phyloP scores from a whole-genome alignment of 1,140 invertebrate genomes.

The Tetramorium alpestre region DNA sequence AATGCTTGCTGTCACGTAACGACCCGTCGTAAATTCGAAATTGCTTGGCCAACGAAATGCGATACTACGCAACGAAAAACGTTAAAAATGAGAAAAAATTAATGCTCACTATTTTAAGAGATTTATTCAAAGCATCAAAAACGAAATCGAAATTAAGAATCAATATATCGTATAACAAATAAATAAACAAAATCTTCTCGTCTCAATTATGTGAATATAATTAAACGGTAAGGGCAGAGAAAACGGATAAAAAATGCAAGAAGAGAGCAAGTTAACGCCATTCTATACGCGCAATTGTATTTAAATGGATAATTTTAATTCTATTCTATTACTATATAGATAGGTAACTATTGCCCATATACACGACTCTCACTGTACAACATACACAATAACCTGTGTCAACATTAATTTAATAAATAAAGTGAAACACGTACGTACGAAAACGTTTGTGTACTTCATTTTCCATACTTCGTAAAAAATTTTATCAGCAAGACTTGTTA shows the following conservation, averaged over 20 bases:
- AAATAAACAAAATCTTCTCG: slow-evolving; percentile 53
- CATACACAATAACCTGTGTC: slow-evolving; percentile 85
- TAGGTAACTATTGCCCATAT: slow-evolving; percentile 84
- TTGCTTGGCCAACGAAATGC: slow-evolving; percentile 64
- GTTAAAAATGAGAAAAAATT: slow-evolving; percentile 40
- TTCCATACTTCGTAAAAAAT: not conserved
- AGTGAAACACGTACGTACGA: slow-evolving; percentile 85
- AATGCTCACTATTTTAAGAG: slow-evolving; percentile 23
- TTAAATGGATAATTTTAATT: slow-evolving; percentile 85
- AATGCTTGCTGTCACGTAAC: slow-evolving; percentile 31
- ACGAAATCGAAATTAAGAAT: slow-evolving; percentile 6
- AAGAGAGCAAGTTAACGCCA: slow-evolving; percentile 55
- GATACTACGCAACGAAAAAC: slow-evolving; percentile 66
- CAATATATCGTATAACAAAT: slow-evolving; percentile 25
- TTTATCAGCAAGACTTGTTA: too few relatives aligned
- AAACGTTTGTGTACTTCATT: slow-evolving; percentile 60
- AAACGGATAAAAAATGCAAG: slow-evolving; percentile 35
- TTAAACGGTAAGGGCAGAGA: slow-evolving; percentile 59
- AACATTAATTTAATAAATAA: slow-evolving; percentile 86
- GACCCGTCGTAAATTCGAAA: slow-evolving; percentile 72
- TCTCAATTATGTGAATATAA: slow-evolving; percentile 56
- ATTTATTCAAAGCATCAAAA: slow-evolving; percentile 2
- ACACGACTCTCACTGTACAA: slow-evolving; percentile 83
- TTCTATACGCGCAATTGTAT: slow-evolving; percentile 80
- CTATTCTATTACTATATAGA: slow-evolving; percentile 84